Evolutionary conservation across 53 echinoderm and acorn worm species (phyloP), one percentile per base, ranked within the genome.

Genomic region (Arbacia lixula): DNA sequence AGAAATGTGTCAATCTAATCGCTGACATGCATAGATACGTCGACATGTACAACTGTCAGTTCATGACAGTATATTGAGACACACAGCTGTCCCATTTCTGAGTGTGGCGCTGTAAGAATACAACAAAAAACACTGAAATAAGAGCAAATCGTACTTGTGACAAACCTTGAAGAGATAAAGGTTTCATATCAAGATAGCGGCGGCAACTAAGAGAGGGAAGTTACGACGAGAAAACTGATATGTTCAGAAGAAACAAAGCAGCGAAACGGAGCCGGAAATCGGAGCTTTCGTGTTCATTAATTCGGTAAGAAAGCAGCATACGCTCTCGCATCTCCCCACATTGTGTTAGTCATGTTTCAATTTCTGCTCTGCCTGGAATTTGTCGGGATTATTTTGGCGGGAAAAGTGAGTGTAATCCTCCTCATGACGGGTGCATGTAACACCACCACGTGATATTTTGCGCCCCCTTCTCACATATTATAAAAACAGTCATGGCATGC

Each of bases 141-240:
- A n/a, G n/a, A n/a, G n/a, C n/a, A n/a, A n/a, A n/a, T n/a, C n/a
- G n/a, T n/a, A n/a, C n/a, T n/a, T 17, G 50, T 14, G 20, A 66
- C 9, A 66, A 38, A 37, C 66, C 66, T 66, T 66, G 66, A 66
- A 66, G 20, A 66, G 38, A 37, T 66, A 66, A n/a, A 35, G 66
- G 37, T 12, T 66, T 0, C 36, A 66, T 66, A 24, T 36, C 66
- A 36, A 36, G 22, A 66, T 36, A 66, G 36, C 37, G 38, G 20
- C 37, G 20, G 38, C 36, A 38, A 36, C 20, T 31, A 9, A 24
- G 28, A 9, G 37, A 38, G 38, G 22, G 66, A 66, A 8, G 66
- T 66, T 36, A 22, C 66, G 24, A 66, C n/a, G 38, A 21, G 66
- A 36, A 66, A 66, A 36, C 36, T 66, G 17, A 66, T 36, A 66